These are phyloP conservation scores for Latheticus oryzae DNA, from an alignment of 2,888 invertebrate genomes.

Conservation along the genomic window DNA sequence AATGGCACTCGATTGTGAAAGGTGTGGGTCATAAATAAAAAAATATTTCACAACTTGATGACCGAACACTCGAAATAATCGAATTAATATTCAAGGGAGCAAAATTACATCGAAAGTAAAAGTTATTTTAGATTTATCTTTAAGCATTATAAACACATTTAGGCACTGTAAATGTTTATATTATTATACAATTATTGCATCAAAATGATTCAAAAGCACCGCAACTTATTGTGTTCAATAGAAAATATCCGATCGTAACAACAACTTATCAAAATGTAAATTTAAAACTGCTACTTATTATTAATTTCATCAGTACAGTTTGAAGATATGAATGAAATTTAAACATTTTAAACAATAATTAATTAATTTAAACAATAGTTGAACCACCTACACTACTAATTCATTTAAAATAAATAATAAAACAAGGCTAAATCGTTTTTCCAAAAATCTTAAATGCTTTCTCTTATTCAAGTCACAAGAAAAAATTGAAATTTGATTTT, in stretches of 20 bases:
- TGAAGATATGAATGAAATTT: conserved; percentile 12
- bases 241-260: neutral
- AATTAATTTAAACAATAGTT: conserved; percentile 2
- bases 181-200: too few species aligned
- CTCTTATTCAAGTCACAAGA: conserved; percentile 5
- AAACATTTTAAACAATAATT: conserved; percentile 15
- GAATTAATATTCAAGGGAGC: conserved; percentile 1
- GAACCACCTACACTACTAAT: conserved; percentile 9
- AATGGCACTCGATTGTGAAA: conserved; percentile 22
- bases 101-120: conserved; percentile 6
- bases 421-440: conserved; percentile 16
- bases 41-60: conserved; percentile 8
- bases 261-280: conserved; percentile 25
- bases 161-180: too few species aligned
- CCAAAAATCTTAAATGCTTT: conserved; percentile 20
- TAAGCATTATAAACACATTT: too few species aligned
- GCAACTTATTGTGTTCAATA: too few species aligned
- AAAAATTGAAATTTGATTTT: too few species aligned
- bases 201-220: too few species aligned
- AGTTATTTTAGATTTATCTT: too few species aligned
- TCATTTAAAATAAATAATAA: neutral
- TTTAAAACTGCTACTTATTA: conserved; percentile 15
- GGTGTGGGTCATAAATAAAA: conserved; percentile 38
- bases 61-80: conserved; percentile 4
- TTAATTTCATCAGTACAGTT: too few species aligned